Conservation (phyloP, 2,113 vertebrate species). For the Antechinus flavipes region DNA sequence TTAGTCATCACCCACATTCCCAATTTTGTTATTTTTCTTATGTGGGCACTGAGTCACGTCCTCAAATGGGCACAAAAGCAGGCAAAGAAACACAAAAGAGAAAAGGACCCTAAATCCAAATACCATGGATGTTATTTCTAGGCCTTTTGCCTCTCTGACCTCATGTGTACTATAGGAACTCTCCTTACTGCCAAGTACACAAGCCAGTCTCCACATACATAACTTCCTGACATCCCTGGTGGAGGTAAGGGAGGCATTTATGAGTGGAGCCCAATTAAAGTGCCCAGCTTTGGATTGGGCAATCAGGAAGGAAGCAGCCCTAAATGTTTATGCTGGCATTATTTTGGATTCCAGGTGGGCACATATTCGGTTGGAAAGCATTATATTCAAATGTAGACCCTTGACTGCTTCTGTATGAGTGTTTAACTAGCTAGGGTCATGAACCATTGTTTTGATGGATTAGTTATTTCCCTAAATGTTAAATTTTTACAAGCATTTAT, state of each 20-base stretch:
- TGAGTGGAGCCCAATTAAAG: not conserved
- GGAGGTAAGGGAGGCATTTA: not conserved
- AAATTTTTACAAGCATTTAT: not conserved
- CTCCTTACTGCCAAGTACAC: not conserved
- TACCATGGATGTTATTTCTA: not conserved
- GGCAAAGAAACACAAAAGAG: not conserved
- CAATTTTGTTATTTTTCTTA: not conserved
- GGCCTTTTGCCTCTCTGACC: not conserved
- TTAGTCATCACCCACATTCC: not conserved
- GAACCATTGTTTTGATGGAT: not conserved
- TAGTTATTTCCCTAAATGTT: not conserved
- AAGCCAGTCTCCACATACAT: not conserved
- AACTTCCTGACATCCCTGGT: not conserved
- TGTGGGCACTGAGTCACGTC: not conserved
- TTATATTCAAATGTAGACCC: not conserved
- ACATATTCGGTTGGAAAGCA: not conserved
- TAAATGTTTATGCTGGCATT: not conserved
- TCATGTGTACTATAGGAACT: not conserved
- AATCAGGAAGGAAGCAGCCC: not conserved
- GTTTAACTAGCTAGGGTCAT: not conserved
- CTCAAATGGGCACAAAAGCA: not conserved
- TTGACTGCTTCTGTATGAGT: not conserved
- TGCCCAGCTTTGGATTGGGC: not conserved
- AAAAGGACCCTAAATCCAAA: not conserved
- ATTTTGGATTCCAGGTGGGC: not conserved